Evolutionary conservation across 2,113 vertebrate species (phyloP), one percentile per base, ranked within the genome.

Genomic region (Ammodytes marinus): DNA sequence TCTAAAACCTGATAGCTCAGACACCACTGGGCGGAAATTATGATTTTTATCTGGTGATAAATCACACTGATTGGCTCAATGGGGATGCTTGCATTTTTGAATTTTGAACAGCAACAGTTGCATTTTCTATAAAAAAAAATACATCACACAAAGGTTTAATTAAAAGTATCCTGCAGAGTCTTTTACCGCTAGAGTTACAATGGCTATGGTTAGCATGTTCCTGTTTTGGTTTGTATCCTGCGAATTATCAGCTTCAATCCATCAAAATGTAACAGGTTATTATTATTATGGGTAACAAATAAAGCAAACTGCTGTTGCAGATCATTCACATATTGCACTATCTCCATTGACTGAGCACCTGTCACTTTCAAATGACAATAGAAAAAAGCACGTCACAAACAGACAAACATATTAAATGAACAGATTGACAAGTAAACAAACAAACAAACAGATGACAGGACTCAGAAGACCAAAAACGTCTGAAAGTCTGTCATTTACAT

Each of bases 391-490:
- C 53, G n/a, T 64, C 65, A 52, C 4, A 68, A 66, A 59, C 40
- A 50, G 11, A 78, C 35, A 14, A 49, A 68, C 43, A 49, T 45
- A 79, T 46, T 11, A 45, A 27, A 45, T n/a, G n/a, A 74, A 17
- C 69, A 61, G 35, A 79, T 0, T 69, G 50, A 83, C 14, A 63
- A 27, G 13, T 39, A 67, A 42, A 54, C 50, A 50, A 8, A 60
- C 40, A 78, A 70, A 75, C 5, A 74, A 69, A 74, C 50, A 65
- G 76, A 70, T 53, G 65, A 58, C 12, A 59, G 37, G 19, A 69
- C 12, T 76, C 19, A 67, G n/a, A 15, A 69, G 35, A 64, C 37
- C 11, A 58, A 52, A 14, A 8, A 60, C 15, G n/a, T 53, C 15
- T 27, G 4, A 50, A 75, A n/a, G 57, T 71, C 35, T 72, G 6